Conservation (phyloP, 2,888 invertebrate species). For the Eupithecia subfuscata region DNA sequence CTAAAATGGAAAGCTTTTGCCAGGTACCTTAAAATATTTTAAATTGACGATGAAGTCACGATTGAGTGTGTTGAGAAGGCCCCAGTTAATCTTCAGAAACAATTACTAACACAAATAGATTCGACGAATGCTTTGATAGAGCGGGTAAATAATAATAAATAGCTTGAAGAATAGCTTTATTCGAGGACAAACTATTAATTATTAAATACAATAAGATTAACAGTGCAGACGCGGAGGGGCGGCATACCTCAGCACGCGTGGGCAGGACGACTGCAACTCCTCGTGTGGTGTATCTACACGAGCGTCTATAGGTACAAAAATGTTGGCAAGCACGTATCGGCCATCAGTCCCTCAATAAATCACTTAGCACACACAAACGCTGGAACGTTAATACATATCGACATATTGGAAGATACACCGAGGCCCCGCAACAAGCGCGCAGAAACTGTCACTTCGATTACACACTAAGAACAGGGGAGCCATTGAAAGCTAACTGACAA, state of each 20-base stretch:
- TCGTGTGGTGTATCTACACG: constrained; percentile 44
- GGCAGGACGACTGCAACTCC: constrained; percentile 52
- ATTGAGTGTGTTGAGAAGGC: background rate
- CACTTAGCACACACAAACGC: constrained; percentile 34
- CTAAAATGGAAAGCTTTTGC: background rate
- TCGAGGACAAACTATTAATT: constrained; percentile 55
- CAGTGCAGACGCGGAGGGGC: constrained; percentile 50
- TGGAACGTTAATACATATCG: constrained; percentile 42
- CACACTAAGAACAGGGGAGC: constrained; percentile 19
- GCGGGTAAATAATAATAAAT: constrained; percentile 24
- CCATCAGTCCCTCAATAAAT: constrained; percentile 48
- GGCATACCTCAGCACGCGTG: constrained; percentile 67
- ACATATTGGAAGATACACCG: constrained; percentile 40
- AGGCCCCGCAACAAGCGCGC: constrained; percentile 24
- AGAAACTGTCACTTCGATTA: constrained; percentile 25
- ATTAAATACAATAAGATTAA: constrained; percentile 54
- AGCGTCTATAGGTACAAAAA: constrained; percentile 44
- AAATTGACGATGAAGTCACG: background rate
- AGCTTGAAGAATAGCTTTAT: constrained; percentile 57
- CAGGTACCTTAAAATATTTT: background rate
- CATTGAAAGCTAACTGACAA: constrained; percentile 41
- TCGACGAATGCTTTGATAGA: background rate
- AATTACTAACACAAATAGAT: background rate
- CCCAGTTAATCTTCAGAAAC: background rate
- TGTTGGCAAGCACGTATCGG: constrained; percentile 51